A percentile compares a stretch with the other conserved stretches of the same genome.
Evolutionary conservation across 2,888 invertebrate species (phyloP).

Genomic region (Scelioninae gen. 1): DNA sequence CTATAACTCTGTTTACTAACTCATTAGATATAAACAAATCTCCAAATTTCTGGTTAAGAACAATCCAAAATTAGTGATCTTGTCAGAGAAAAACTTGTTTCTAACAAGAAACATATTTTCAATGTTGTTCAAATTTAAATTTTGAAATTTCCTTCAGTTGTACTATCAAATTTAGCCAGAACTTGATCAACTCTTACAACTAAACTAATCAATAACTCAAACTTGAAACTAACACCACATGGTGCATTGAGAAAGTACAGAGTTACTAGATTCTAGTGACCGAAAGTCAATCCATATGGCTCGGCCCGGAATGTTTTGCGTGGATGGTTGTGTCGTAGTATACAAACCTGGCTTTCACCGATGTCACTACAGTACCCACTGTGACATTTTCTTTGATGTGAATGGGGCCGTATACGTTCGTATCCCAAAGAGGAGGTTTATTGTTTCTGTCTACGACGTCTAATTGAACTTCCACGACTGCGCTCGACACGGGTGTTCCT

Average conservation of each 20-base stretch:
- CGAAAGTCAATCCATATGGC: conserved; percentile 78
- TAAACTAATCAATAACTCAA: no score
- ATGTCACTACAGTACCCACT: conserved; percentile 99
- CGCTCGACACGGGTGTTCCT: conserved; percentile 95
- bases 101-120: no score
- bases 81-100: no score
- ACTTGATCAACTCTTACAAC: no score
- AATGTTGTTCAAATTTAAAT: no score
- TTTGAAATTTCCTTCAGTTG: no score
- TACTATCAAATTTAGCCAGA: no score
- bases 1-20: no score
- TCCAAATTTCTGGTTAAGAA: no score
- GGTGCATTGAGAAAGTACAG: neutral
- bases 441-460: conserved; percentile 99
- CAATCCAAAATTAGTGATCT: no score
- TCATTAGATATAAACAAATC: no score
- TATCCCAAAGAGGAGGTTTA: conserved; percentile 98
- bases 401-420: conserved; percentile 97
- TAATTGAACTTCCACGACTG: conserved; percentile 98
- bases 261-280: neutral
- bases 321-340: conserved; percentile 84
- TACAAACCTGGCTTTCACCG: conserved; percentile 99
- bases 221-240: neutral
- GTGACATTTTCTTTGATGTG: conserved; percentile 99
- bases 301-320: conserved; percentile 81